Conservation (phyloP, 2,888 invertebrate species). For the Drosophila sordidula region DNA sequence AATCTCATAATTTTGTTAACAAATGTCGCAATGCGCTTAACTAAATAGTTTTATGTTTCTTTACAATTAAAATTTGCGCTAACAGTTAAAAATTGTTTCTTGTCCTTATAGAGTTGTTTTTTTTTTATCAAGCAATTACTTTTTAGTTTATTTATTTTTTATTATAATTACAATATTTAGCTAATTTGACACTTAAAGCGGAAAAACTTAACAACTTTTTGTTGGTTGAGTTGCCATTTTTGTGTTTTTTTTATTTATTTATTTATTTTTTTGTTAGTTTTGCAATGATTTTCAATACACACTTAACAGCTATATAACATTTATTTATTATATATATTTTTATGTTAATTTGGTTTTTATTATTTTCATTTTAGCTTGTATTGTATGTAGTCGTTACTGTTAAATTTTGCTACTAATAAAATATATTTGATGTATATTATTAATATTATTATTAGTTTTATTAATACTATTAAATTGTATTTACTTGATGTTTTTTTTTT, state of each 20-base stretch:
- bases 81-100: constrained; percentile 76
- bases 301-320: constrained; percentile 72
- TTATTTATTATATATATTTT: constrained; percentile 43
- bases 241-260: constrained; percentile 29
- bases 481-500: constrained; percentile 29
- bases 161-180: constrained; percentile 75
- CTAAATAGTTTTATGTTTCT: constrained; percentile 55
- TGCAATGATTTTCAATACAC: constrained; percentile 67
- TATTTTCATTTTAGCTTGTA: constrained; percentile 39
- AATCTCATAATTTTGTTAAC: constrained; percentile 70
- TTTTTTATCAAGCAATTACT: constrained; percentile 60
- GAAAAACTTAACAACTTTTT: constrained; percentile 81
- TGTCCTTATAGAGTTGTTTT: constrained; percentile 45
- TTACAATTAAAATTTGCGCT: constrained; percentile 80
- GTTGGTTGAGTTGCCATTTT: constrained; percentile 58
- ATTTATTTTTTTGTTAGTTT: constrained; percentile 42
- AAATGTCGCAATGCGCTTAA: constrained; percentile 67
- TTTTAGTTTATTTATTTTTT: constrained; percentile 30
- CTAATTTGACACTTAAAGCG: constrained; percentile 81
- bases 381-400: constrained; percentile 52
- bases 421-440: constrained; percentile 71
- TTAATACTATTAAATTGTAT: constrained; percentile 51
- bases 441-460: constrained; percentile 44
- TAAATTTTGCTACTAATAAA: constrained; percentile 80
- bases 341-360: constrained; percentile 28